A percentile compares a stretch with the other conserved stretches of the same genome.
These are phyloP conservation scores for Grantiella picta DNA, from an alignment of 2,113 vertebrate species.

Conservation along the genomic window DNA sequence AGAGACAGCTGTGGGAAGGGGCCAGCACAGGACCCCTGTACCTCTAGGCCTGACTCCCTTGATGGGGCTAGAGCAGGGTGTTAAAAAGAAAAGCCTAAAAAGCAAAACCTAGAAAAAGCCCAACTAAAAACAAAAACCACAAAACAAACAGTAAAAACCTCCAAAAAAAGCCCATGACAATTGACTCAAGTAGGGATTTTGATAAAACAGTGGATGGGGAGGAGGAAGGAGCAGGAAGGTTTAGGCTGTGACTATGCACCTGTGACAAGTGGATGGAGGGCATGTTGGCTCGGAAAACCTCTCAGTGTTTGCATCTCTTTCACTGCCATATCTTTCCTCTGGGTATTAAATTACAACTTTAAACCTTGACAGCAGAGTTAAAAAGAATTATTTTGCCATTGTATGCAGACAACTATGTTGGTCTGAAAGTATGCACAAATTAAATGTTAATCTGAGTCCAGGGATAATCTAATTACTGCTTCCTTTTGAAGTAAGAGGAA, in stretches of 20 bases:
- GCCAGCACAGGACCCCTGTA: fast-evolving
- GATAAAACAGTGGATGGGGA: not conserved
- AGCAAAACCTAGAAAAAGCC: fast-evolving
- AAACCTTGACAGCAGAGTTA: not conserved
- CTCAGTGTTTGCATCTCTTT: not conserved
- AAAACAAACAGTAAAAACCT: not conserved
- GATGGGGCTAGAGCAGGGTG: not conserved
- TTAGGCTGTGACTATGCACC: not conserved
- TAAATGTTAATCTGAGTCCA: slow-evolving; percentile 39
- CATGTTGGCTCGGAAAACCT: not conserved
- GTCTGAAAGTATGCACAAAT: slow-evolving; percentile 31
- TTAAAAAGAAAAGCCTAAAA: no score
- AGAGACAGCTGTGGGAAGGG: not conserved
- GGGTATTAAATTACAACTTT: slow-evolving; percentile 16
- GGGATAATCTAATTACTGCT: slow-evolving; percentile 60
- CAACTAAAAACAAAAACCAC: not conserved
- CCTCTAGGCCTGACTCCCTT: not conserved
- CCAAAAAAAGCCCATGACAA: no score
- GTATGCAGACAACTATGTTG: slow-evolving; percentile 3
- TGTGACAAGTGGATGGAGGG: not conserved
- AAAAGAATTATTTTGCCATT: slow-evolving; percentile 44
- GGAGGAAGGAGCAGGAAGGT: not conserved
- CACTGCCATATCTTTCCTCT: not conserved
- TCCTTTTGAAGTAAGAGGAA: slow-evolving; percentile 60
- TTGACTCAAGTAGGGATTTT: not conserved